Evolutionary conservation across 2,888 invertebrate genomes (phyloP), one percentile per base, ranked within the genome.

Genomic region (Druceiella hillmani): DNA sequence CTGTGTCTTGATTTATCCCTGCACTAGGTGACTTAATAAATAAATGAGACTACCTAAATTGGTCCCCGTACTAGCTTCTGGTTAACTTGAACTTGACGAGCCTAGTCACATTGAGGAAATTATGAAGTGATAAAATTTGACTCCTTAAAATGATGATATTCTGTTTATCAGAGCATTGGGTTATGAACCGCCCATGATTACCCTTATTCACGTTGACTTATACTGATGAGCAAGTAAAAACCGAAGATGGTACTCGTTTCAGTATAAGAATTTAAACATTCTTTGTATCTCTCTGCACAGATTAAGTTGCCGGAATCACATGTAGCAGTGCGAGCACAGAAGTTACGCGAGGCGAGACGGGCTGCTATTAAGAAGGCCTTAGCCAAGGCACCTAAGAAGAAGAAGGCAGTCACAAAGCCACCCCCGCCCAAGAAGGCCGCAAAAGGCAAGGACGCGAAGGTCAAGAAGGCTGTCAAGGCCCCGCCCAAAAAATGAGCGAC

Each of bases 331-430:
- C 70, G 63, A 37, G 66, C 74, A 1, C 59, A 72, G 33, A 72
- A 71, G 32, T 53, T 76, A 3, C 64, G 75, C 33, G 66, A 68
- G 17, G 67, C 58, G 41, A 63, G 79, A 34, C 59, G 64, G n/a
- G 72, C 65, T 40, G 59, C 66, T 2, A 68, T 76, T 45, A 64
- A 74, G 51, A 68, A 75, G 17, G 74, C 68, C 0, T 59, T 67
- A 17, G 61, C 71, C 2, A 70, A 67, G 48, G 76, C 75, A 44
- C 72, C 74, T 12, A 76, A 76, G 58, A 68, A 71, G 60, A 62
- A 67, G 1, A 61, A 48, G n/a, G 55, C 55, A 0, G 66, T 71
- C 57, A 73, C 71, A 41, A 70, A 64, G 3, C 52, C 67, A 1
- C 66, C 68, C 1, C 68, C 69, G 0, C 61, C 69, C 0, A 62